A percentile compares a stretch with the other conserved stretches of the same genome.
phyloP scores from a whole-genome alignment of 2,113 vertebrate genomes.

The Ploceus nigricollis region DNA sequence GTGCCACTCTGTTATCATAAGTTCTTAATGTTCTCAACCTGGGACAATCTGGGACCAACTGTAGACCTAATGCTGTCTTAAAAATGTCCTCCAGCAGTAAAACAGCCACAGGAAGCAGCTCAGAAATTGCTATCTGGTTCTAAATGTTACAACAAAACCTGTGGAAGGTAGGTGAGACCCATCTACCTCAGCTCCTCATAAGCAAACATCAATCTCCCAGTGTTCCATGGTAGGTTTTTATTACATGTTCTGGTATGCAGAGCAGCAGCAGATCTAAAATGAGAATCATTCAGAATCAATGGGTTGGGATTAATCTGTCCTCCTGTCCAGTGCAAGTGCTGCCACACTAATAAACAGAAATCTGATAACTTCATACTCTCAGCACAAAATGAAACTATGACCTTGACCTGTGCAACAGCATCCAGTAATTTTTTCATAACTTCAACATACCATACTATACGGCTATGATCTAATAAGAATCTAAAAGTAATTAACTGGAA shows the following conservation, averaged over 20 bases:
- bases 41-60: not conserved
- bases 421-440: conserved; percentile 70
- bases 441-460: conserved; percentile 53
- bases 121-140: not conserved
- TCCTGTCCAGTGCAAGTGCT: conserved; percentile 51
- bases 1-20: not conserved
- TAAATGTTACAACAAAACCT: not conserved
- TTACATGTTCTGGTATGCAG: conserved; percentile 37
- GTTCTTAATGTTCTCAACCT: not conserved
- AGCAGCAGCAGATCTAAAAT: conserved; percentile 41
- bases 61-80: not conserved
- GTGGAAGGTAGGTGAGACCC: not conserved
- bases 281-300: conserved; percentile 50
- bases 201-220: not conserved
- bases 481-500: conserved; percentile 80
- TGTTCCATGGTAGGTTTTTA: not conserved
- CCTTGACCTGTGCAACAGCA: conserved; percentile 69
- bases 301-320: conserved; percentile 36
- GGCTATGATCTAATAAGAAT: conserved; percentile 75
- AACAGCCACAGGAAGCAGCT: not conserved
- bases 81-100: not conserved
- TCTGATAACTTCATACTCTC: conserved; percentile 66
- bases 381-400: conserved; percentile 68
- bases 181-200: not conserved
- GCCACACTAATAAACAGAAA: conserved; percentile 66